Evolutionary conservation across 2,888 invertebrate genomes (phyloP).

Genomic region (Gastrophysa polygoni): DNA sequence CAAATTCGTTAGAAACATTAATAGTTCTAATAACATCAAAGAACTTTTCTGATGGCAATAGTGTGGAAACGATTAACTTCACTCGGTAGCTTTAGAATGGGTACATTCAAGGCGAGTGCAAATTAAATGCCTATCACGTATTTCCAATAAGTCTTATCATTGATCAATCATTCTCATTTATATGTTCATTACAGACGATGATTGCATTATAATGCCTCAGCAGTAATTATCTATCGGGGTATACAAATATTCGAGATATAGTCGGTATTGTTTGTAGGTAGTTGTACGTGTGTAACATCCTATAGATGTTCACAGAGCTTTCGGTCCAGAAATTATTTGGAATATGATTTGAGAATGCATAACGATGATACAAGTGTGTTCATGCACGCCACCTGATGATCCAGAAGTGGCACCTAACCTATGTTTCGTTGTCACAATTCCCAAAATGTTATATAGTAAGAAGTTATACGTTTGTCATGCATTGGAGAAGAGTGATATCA

Average conservation of each 20-base stretch:
- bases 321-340: too few relatives aligned
- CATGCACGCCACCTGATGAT: too few relatives aligned
- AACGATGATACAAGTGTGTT: too few relatives aligned
- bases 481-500: too few relatives aligned
- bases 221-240: conserved; percentile 9
- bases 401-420: too few relatives aligned
- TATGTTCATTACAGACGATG: conserved; percentile 9
- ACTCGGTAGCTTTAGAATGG: background rate
- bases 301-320: too few relatives aligned
- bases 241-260: conserved; percentile 4
- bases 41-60: background rate
- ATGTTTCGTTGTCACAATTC: too few relatives aligned
- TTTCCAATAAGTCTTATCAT: conserved; percentile 16
- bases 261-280: background rate
- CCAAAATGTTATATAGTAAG: too few relatives aligned
- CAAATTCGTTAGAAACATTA: background rate
- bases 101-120: background rate
- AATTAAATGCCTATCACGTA: conserved; percentile 26
- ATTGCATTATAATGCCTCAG: conserved; percentile 6
- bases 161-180: conserved; percentile 17
- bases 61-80: background rate
- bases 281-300: too few relatives aligned
- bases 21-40: background rate
- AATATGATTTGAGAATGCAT: too few relatives aligned
- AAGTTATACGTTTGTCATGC: too few relatives aligned